phyloP scores from a whole-genome alignment of 2,797 vertebrate species.

The Propithecus perrieri region DNA sequence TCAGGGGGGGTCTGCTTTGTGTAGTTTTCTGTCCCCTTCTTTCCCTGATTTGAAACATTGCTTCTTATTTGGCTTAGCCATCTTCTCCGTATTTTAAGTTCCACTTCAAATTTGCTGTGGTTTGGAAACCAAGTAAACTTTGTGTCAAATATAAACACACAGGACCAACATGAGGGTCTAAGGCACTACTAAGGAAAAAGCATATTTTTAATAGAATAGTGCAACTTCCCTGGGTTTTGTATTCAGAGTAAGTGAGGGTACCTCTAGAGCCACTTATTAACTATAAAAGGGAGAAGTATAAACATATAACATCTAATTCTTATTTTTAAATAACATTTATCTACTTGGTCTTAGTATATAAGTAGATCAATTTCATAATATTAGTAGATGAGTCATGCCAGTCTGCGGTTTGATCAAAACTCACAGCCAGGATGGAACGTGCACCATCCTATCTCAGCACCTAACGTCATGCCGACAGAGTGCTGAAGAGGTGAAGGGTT shows the following conservation, averaged over 20 bases:
- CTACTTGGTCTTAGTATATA: not conserved
- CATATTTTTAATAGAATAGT: not conserved
- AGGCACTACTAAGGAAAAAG: not conserved
- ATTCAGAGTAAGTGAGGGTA: too few relatives aligned
- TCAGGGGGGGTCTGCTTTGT: too few relatives aligned
- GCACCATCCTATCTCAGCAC: too few relatives aligned
- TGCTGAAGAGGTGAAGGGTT: too few relatives aligned
- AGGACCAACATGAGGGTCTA: too few relatives aligned
- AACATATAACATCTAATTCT: not conserved
- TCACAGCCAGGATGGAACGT: not conserved
- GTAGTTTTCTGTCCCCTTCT: too few relatives aligned
- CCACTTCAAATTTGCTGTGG: too few relatives aligned
- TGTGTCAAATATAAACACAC: too few relatives aligned
- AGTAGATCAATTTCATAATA: not conserved
- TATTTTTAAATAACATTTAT: not conserved
- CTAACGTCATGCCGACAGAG: fast-evolving
- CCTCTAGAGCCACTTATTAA: not conserved
- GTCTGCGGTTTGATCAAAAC: not conserved
- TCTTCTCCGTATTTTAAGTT: too few relatives aligned
- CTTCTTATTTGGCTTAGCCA: too few relatives aligned
- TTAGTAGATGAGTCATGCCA: not conserved
- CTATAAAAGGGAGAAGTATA: not conserved
- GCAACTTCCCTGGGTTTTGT: not conserved
- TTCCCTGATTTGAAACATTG: too few relatives aligned
- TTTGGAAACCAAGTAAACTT: too few relatives aligned